Base-by-base conservation (phyloP, 2,888 invertebrate species). In the Cephalotes varians region DNA sequence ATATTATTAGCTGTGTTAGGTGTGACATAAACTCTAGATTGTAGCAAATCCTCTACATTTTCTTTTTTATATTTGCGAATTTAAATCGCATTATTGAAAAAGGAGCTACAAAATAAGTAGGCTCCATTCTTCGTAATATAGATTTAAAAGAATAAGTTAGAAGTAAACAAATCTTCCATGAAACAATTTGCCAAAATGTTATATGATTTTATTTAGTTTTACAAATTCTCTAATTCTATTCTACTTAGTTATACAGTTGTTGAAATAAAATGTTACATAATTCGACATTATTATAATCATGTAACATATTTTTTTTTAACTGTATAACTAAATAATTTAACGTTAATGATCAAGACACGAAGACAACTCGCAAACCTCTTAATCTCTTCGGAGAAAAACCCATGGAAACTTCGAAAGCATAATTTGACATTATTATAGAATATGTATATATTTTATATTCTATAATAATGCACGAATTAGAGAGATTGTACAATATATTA, bases 1-100 rank as follows among this genome's bases (percentile, higher is more conserved):
- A 44, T 77, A 67, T 31, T 72, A 76, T 21, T 58, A 49, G 9
- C 21, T 67, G 54, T 62, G 34, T 74, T 80, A 71, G 15, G 10
- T 9, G 7, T 18, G 28, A 47, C 25, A 49, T 65, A 51, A 64
- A 64, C 49, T 10, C 12, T 65, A 40, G 18, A 40, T 65, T 25
- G 28, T 21, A 10, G 15, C 1, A 21, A 21, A 60, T 21, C 18
- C 0, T 12, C 6, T 28, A 10, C 18, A n/a, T 28, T 40, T 25
- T 6, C 34, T 34, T 60, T n/a, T 34, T n/a, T 34, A 40, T 6
- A 7, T 40, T 64, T 4, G 4, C 15, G 15, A 40, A 4, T 21
- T 71, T 71, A n/a, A 58, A 7, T 9, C 0, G 28, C 15, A 28
- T 15, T n/a, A n/a, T n/a, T n/a, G n/a, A n/a, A n/a, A n/a, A n/a